Evolutionary conservation across 2,888 invertebrate species (phyloP).

Genomic region (Conus canariensis): DNA sequence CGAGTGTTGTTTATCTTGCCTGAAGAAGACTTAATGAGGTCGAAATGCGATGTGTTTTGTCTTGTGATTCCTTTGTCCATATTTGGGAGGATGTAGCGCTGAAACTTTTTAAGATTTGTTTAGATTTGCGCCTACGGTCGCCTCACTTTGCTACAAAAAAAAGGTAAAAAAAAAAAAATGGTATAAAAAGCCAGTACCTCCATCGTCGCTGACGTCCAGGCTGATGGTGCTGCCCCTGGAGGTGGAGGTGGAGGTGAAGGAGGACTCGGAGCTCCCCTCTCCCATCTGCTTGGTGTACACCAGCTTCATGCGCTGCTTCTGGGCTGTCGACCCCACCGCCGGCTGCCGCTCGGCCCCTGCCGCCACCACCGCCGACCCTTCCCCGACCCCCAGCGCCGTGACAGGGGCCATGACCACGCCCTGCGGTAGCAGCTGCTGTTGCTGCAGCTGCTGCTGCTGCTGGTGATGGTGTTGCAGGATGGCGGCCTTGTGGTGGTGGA

Average conservation of each 20-base stretch:
- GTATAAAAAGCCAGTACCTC: background rate
- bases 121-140: no score
- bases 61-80: no score
- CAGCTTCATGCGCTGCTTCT: slow-evolving; percentile 56
- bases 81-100: no score
- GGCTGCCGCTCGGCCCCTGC: slow-evolving; percentile 24
- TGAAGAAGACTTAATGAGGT: no score
- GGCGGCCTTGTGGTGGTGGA: slow-evolving; percentile 43
- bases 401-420: slow-evolving; percentile 42
- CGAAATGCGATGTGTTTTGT: no score
- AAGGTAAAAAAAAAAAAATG: no score
- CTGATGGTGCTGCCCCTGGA: slow-evolving; percentile 33
- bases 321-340: slow-evolving; percentile 24
- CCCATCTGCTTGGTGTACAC: slow-evolving; percentile 54
- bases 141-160: no score
- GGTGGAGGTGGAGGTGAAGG: slow-evolving; percentile 40
- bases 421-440: slow-evolving; percentile 44
- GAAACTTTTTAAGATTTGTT: no score
- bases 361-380: slow-evolving; percentile 40
- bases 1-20: no score
- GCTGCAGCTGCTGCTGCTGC: slow-evolving; percentile 35
- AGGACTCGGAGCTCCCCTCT: background rate
- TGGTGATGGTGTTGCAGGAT: slow-evolving; percentile 40
- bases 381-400: background rate
- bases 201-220: slow-evolving; percentile 24